phyloP scores from a whole-genome alignment of 2,113 vertebrate species.

The Dendropsophus ebraccatus region DNA sequence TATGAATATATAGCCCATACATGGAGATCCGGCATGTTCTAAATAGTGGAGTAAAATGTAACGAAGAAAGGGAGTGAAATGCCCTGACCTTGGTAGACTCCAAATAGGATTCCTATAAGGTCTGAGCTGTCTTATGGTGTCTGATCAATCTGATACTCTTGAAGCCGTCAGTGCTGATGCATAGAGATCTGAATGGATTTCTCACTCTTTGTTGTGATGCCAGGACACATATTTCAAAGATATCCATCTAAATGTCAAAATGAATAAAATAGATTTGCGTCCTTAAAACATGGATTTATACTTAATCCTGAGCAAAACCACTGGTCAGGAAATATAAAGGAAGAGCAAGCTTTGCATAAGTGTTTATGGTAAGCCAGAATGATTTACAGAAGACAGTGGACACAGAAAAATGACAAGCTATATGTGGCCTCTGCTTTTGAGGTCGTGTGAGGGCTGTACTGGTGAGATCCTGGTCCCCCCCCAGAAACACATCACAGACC shows the following conservation, averaged over 20 bases:
- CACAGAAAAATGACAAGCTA: neutral
- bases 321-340: conserved; percentile 12
- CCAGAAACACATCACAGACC: no score
- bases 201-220: conserved; percentile 49
- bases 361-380: neutral
- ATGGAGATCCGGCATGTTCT: neutral
- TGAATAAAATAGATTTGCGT: conserved; percentile 53
- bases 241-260: conserved; percentile 51
- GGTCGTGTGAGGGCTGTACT: no score
- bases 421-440: neutral
- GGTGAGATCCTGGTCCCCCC: no score
- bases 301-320: conserved; percentile 28
- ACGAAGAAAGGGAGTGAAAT: neutral
- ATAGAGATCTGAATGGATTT: conserved; percentile 28
- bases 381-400: neutral
- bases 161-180: conserved; percentile 35
- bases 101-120: conserved; percentile 3
- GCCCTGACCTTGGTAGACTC: neutral
- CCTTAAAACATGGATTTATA: conserved; percentile 42
- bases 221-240: conserved; percentile 41
- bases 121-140: conserved; percentile 27
- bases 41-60: no score
- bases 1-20: neutral
- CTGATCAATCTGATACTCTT: conserved; percentile 57
- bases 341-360: neutral